These are phyloP conservation scores for Callitettix versicolor DNA, from an alignment of 1,140 invertebrate species.

Conservation along the genomic window DNA sequence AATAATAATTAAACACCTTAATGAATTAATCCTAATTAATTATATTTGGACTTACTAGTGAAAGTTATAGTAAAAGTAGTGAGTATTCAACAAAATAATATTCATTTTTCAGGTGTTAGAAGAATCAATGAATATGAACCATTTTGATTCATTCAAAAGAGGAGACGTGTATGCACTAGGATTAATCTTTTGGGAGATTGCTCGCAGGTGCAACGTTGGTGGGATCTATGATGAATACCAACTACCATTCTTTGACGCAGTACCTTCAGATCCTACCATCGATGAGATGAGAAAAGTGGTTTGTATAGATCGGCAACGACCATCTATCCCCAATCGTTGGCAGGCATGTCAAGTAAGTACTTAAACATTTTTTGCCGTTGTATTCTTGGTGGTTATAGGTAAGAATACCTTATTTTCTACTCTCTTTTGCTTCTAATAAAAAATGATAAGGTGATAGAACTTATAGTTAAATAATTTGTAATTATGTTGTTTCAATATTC, in stretches of 20 bases:
- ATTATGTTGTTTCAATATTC: slow-evolving; percentile 11
- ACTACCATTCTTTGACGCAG: slow-evolving; percentile 77
- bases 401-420: no score
- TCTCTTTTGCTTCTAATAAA: no score
- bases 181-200: slow-evolving; percentile 88
- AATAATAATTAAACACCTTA: no score
- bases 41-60: no score
- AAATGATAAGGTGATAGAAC: slow-evolving; percentile 1
- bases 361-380: no score
- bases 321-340: slow-evolving; percentile 70
- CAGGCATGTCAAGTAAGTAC: slow-evolving; percentile 24
- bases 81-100: no score
- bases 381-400: no score
- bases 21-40: no score
- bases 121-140: slow-evolving; percentile 57
- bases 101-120: slow-evolving; percentile 38
- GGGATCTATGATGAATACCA: slow-evolving; percentile 76
- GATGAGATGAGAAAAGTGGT: slow-evolving; percentile 94
- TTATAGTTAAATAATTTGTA: slow-evolving; percentile 1
- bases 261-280: slow-evolving; percentile 80
- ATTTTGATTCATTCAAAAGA: slow-evolving; percentile 80
- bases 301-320: slow-evolving; percentile 70
- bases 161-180: slow-evolving; percentile 88
- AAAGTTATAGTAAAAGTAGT: no score
- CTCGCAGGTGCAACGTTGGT: slow-evolving; percentile 55